A percentile compares a stretch with the other conserved stretches of the same genome.
Evolutionary conservation across 2,113 vertebrate species (phyloP).

Genomic region (Oreochromis aureus): DNA sequence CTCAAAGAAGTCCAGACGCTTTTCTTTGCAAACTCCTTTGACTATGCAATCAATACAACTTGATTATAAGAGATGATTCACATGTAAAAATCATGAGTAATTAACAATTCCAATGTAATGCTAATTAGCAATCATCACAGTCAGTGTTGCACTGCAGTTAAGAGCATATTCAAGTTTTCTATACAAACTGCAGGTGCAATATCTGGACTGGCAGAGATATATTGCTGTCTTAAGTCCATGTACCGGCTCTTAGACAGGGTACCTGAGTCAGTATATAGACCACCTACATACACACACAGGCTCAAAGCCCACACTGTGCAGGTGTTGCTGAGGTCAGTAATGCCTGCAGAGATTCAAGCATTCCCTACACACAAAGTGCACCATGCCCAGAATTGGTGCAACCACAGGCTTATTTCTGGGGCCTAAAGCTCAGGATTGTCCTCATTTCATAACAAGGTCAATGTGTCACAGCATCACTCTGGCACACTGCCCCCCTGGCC

Average conservation of each 20-base stretch:
- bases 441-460: background rate
- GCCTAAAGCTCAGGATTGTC: background rate
- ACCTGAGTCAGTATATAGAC: background rate
- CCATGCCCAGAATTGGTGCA: background rate
- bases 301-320: background rate
- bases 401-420: background rate
- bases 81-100: background rate
- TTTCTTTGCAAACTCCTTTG: too few species aligned
- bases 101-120: background rate
- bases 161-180: background rate
- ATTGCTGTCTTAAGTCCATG: fast-evolving
- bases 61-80: background rate
- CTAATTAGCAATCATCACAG: background rate
- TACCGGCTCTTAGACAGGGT: background rate
- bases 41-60: background rate
- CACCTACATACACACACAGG: background rate
- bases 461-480: background rate
- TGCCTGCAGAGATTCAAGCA: background rate
- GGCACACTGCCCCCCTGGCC: background rate
- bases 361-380: background rate
- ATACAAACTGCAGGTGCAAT: background rate
- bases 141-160: background rate
- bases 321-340: background rate
- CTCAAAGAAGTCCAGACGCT: too few species aligned
- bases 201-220: background rate